Evolutionary conservation across 1,140 invertebrate species (phyloP).

Genomic region (Leguminivora glycinivorella): DNA sequence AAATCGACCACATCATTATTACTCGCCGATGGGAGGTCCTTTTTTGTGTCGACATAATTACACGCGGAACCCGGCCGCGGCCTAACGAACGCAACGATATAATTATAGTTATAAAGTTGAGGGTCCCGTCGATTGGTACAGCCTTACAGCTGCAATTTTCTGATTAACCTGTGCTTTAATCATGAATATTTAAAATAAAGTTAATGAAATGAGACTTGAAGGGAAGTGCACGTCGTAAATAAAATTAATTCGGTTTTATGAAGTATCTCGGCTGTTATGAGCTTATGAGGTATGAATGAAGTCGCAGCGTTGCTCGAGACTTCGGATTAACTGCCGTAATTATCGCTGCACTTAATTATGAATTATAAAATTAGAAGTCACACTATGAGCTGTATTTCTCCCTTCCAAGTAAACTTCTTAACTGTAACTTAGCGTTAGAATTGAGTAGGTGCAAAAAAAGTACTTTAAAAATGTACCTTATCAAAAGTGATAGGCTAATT

Average conservation of each 20-base stretch:
- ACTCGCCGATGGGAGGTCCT: not conserved
- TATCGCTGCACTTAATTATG: too few relatives aligned
- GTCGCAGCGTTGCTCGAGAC: too few relatives aligned
- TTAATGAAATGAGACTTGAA: constrained; percentile 10
- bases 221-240: not conserved
- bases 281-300: too few relatives aligned
- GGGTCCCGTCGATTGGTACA: not conserved
- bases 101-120: constrained; percentile 7
- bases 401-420: too few relatives aligned
- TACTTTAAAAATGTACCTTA: too few relatives aligned
- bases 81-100: constrained; percentile 3
- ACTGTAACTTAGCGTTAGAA: too few relatives aligned
- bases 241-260: not conserved
- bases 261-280: too few relatives aligned
- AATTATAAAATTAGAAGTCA: too few relatives aligned
- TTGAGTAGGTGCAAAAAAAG: too few relatives aligned
- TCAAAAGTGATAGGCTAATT: too few relatives aligned
- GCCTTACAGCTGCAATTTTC: not conserved
- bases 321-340: too few relatives aligned
- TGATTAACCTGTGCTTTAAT: not conserved
- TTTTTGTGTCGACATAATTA: constrained; percentile 2
- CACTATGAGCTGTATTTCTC: too few relatives aligned
- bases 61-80: not conserved
- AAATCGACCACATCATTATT: not conserved
- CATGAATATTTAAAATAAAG: not conserved